Base-by-base conservation (phyloP, 2,888 invertebrate genomes). In the Scaptomyza tumidula region DNA sequence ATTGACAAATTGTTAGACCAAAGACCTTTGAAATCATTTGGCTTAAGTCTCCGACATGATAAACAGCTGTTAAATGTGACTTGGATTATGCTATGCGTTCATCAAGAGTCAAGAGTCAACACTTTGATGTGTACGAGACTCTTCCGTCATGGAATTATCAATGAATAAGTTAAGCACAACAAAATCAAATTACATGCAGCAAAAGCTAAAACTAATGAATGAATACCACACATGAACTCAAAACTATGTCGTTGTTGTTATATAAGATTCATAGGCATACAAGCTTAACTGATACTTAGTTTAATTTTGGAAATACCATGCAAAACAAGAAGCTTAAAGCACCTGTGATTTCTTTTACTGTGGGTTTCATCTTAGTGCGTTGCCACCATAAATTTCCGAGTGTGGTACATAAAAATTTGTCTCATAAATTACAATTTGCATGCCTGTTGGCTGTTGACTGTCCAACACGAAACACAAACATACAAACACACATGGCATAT, bases 371-470 rank as follows among this genome's bases (percentile, higher is more conserved):
- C 63, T 72, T 33, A 27, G 52, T 48, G 43, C 53, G 61, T 72
- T 39, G 60, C 44, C 52, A 81, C 84, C 73, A 82, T 88, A 85
- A 89, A 88, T 88, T 81, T 83, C 43, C 55, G 35, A 66, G 52
- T 64, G 65, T 65, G 83, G 84, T 83, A 70, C 88, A 89, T 83
- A 77, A 79, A 82, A 89, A 89, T 85, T 85, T 85, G 89, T 86
- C 89, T 86, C 89, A 89, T 85, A 85, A 85, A 85, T 85, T 80
- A 85, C 89, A 85, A 85, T 85, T 85, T 89, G 88, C 86, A 73
- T 80, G 59, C 56, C 70, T 81, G 75, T 71, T 68, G 80, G 14
- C 63, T 77, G 78, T 71, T 68, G 80, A 16, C 55, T 68, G 86
- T 79, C 76, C 61, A 66, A 44, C 86, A 64, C 53, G 57, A 60